Base-by-base conservation (phyloP, 2,113 vertebrate species). In the Rhinopomastus cyanomelas region DNA sequence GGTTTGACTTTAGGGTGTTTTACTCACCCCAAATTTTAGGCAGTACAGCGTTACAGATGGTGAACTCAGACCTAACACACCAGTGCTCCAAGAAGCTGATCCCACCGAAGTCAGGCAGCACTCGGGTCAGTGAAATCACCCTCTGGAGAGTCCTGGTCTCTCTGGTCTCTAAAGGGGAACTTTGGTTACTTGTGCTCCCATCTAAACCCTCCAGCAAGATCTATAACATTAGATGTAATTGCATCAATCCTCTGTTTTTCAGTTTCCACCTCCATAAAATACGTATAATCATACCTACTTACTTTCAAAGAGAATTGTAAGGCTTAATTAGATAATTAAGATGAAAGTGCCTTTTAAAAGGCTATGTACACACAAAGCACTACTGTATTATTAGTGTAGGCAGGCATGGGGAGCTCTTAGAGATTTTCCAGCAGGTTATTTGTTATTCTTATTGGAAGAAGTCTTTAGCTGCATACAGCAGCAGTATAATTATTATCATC, bases 291-390 rank as follows among this genome's bases (percentile, higher is more conserved):
- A 83, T 66, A 75, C 88, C 83, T 79, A 67, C 72, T 88, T 56
- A 95, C 71, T 90, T 87, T 85, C 83, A 73, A 81, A 83, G 83
- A 94, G 62, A 94, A 92, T 29, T 80, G 64, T 90, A 95, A 92
- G 81, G 72, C 91, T 95, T 95, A 87, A 95, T 95, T 96, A 95
- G 95, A 95, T 95, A 95, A 96, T 96, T 95, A 96, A 67, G 51
- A 61, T 65, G 86, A 55, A 94, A 95, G 90, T 85, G 82, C 75
- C 83, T 96, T 92, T 87, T 72, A 87, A 95, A 96, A 94, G 62
- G 39, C 76, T 90, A 87, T 84, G 71, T 96, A 92, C 37, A 91
- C 88, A 95, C 89, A 88, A 88, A 94, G 79, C 52, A 61, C 68
- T 95, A 93, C 94, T 90, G 84, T 96, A 78, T 96, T 94, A 97